Conservation (phyloP, 2,113 vertebrate species). For the Abramis brama region DNA sequence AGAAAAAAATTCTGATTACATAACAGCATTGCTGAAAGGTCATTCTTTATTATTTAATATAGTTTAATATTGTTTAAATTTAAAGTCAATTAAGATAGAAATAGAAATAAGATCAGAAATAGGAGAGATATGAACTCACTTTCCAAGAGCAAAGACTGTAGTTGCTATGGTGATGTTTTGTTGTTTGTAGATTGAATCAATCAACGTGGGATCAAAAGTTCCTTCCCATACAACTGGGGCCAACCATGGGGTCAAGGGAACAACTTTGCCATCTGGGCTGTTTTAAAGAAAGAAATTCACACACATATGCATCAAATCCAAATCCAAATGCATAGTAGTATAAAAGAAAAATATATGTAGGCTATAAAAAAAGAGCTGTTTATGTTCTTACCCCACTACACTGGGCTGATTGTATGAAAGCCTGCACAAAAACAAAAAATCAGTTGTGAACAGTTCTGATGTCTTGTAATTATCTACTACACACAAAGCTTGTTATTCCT, state of each 20-base stretch:
- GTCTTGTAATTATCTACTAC: background rate
- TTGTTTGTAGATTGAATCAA: slow-evolving; percentile 64
- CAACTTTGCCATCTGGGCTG: slow-evolving; percentile 66
- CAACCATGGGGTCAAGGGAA: slow-evolving; percentile 76
- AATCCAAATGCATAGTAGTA: background rate
- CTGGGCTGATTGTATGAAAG: slow-evolving; percentile 57
- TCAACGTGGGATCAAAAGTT: slow-evolving; percentile 66
- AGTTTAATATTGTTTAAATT: background rate
- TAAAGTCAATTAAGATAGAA: background rate
- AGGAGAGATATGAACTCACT: slow-evolving; percentile 65
- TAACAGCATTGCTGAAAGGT: no score
- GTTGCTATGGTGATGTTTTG: slow-evolving; percentile 73
- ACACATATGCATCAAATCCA: background rate
- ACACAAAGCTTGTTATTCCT: background rate
- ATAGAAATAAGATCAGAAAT: background rate
- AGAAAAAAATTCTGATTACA: no score
- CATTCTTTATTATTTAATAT: no score
- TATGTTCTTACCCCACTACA: slow-evolving; percentile 54
- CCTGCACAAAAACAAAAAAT: slow-evolving; percentile 47
- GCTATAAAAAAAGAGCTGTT: background rate
- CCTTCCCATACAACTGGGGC: slow-evolving; percentile 80
- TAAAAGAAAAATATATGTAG: background rate
- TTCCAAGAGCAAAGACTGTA: slow-evolving; percentile 80
- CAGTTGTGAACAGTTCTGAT: background rate
- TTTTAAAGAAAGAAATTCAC: slow-evolving; percentile 31